Evolutionary conservation across 92 coral and sea anemone species (phyloP), one percentile per base, ranked within the genome.

Genomic region (Desmophyllum pertusum): DNA sequence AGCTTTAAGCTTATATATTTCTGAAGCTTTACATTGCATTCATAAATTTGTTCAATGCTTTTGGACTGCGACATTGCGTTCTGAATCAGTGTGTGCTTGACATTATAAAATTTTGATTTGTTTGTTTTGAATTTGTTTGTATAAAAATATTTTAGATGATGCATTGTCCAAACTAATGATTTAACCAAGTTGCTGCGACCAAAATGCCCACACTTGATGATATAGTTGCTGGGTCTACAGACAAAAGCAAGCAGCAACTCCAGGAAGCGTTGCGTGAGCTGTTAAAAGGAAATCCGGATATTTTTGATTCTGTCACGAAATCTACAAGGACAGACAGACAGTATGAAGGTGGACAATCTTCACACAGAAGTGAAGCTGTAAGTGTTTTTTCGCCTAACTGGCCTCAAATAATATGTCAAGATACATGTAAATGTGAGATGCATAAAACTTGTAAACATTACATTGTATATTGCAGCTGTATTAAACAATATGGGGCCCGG

Each of bases 221-320:
- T 27, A 43, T 71, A 41, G 71, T 61, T 29, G 37, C 40, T 7
- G 50, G 59, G 25, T 31, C 85, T 2, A 27, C 80, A 17, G 79
- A 39, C 11, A 61, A 63, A 51, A 67, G 57, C 74, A 78, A 86
- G 63, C 53, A 79, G 45, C 81, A 86, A 23, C 86, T 86, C 5
- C 89, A 86, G 17, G 72, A 75, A 31, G 87, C 87, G 9, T 64
- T 87, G 45, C 42, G 81, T 10, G 81, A 81, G 25, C 35, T 87
- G 45, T 15, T 87, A 1, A 87, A 48, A 51, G 79, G 68, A 29
- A 75, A 83, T 46, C 76, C 87, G 14, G 74, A 83, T 39, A 83
- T 74, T 75, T 75, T 83, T 42, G 79, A 63, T 63, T 39, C 69
- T 25, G 78, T 81, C 30, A 64, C 75, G 15, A 66, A 45, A 64